phyloP scores from a whole-genome alignment of 2,113 vertebrate genomes.

The Macrotus californicus region DNA sequence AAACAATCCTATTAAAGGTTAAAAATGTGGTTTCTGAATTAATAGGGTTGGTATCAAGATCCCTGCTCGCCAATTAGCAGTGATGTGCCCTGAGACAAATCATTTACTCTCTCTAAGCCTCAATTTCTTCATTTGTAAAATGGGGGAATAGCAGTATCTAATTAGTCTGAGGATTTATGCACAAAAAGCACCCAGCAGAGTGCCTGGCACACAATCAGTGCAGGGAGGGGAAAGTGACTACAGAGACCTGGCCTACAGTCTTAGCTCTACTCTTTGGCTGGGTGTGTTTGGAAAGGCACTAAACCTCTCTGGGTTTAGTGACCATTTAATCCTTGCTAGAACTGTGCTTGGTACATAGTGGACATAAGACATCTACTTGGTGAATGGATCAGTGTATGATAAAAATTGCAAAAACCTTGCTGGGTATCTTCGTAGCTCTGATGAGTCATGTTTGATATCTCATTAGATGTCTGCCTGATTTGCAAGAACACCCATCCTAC shows the following conservation, averaged over 20 bases:
- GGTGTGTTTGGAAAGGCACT: neutral
- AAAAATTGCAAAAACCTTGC: neutral
- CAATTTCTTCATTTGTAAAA: conserved; percentile 18
- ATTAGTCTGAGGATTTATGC: neutral
- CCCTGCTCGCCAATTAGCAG: neutral
- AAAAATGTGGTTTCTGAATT: neutral
- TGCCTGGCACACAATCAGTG: neutral
- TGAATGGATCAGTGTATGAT: neutral
- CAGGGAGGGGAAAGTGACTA: neutral
- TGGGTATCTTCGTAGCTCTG: neutral
- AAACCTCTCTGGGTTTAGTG: neutral
- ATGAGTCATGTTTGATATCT: neutral
- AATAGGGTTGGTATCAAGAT: neutral
- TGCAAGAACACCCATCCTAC: neutral
- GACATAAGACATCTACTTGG: neutral
- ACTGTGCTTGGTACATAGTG: neutral
- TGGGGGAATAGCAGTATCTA: neutral
- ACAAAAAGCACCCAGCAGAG: neutral
- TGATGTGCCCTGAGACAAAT: neutral
- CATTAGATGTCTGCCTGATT: neutral
- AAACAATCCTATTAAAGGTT: neutral
- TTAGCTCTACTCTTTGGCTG: neutral
- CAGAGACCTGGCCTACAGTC: neutral
- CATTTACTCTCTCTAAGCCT: neutral
- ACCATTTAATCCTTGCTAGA: neutral